These are phyloP conservation scores for Sphyrna mokarran DNA, from an alignment of 2,113 vertebrate genomes.

Conservation along the genomic window DNA sequence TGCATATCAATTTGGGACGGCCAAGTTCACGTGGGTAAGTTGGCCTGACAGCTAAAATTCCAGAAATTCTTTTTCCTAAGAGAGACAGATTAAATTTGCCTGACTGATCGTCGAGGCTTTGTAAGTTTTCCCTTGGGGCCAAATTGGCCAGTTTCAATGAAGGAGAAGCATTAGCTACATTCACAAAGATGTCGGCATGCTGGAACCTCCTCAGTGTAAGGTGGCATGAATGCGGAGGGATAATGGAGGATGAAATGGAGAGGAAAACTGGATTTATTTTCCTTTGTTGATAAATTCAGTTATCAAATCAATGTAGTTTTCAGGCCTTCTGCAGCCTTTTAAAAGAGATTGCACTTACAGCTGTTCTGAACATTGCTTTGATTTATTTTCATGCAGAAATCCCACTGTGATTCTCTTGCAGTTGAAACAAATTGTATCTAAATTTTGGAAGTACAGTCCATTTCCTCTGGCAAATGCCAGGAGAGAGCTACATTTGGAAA, in stretches of 20 bases:
- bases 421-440: background rate
- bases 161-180: background rate
- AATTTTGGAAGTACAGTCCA: background rate
- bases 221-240: background rate
- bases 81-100: background rate
- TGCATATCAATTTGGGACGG: background rate
- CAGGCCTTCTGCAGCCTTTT: background rate
- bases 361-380: background rate
- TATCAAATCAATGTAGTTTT: background rate
- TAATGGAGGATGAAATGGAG: background rate
- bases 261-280: conserved; percentile 4
- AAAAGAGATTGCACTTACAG: background rate
- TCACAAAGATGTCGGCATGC: conserved; percentile 6
- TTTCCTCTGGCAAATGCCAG: background rate
- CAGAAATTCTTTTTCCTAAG: background rate
- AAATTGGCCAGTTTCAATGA: background rate
- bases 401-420: background rate
- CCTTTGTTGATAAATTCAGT: background rate
- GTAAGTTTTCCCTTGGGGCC: background rate
- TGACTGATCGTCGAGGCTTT: conserved; percentile 4
- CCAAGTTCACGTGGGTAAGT: background rate
- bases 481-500: background rate
- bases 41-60: conserved; percentile 7
- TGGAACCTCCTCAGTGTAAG: background rate
- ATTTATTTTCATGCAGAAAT: conserved; percentile 1